phyloP scores from a whole-genome alignment of 2,113 vertebrate genomes.

The Trogon melanurus region DNA sequence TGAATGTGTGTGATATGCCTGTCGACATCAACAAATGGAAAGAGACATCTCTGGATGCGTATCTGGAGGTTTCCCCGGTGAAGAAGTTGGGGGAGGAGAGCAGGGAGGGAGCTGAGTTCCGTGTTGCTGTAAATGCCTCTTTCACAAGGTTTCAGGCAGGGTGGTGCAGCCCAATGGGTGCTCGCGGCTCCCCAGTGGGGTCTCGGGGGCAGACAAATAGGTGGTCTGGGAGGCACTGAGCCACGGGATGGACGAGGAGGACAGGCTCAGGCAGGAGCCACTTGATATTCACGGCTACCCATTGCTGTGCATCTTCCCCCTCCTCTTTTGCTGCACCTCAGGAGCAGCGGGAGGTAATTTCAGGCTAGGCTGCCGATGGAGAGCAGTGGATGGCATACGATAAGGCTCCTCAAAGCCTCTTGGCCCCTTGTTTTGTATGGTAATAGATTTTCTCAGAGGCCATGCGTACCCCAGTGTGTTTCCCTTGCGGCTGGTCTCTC shows the following conservation, averaged over 20 bases:
- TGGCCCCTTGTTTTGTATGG: background rate
- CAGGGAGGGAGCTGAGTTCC: background rate
- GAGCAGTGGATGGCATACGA: background rate
- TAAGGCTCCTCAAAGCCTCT: constrained; percentile 27
- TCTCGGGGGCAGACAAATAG: background rate
- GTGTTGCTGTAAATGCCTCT: background rate
- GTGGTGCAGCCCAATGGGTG: fast-evolving
- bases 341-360: constrained; percentile 22
- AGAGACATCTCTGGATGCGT: constrained; percentile 22
- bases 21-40: constrained; percentile 44
- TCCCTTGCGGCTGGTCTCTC: background rate
- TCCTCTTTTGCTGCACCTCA: background rate
- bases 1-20: constrained; percentile 57
- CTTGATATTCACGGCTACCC: background rate
- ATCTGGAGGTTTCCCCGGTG: constrained; percentile 26
- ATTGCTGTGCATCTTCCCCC: background rate
- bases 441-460: constrained; percentile 34
- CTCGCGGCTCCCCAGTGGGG: fast-evolving
- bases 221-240: background rate
- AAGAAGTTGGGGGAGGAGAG: background rate
- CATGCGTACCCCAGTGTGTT: fast-evolving
- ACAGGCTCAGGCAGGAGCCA: background rate
- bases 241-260: background rate
- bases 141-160: fast-evolving
- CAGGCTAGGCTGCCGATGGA: constrained; percentile 34